Evolutionary conservation across 2,113 vertebrate genomes (phyloP).

Genomic region (Saguinus midas): DNA sequence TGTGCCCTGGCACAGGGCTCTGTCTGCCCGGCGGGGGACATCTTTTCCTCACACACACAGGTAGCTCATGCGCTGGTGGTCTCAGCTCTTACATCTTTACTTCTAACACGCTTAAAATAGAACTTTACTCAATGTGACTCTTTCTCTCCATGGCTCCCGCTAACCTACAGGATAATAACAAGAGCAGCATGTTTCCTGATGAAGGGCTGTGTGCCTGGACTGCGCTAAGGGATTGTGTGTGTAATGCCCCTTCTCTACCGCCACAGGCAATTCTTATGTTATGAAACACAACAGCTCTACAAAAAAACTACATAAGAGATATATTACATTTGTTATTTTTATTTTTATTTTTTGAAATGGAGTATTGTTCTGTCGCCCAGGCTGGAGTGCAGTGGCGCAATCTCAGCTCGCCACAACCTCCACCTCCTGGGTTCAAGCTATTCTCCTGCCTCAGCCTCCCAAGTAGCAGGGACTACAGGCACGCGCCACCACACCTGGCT

Average conservation of each 20-base stretch:
- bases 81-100: neutral
- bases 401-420: too few relatives aligned
- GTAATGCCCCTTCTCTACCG: accelerated
- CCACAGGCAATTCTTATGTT: neutral
- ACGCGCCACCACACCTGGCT: too few relatives aligned
- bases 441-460: too few relatives aligned
- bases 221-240: neutral
- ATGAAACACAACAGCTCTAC: accelerated
- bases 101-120: neutral
- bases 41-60: neutral
- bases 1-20: neutral
- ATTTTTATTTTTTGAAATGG: too few relatives aligned
- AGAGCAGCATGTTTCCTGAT: neutral
- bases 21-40: neutral
- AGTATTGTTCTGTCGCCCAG: too few relatives aligned
- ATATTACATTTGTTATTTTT: too few relatives aligned
- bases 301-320: neutral
- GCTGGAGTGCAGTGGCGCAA: too few relatives aligned
- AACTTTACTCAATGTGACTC: neutral
- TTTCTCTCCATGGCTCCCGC: neutral
- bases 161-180: neutral
- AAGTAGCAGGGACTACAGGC: too few relatives aligned
- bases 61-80: accelerated
- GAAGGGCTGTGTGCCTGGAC: neutral
- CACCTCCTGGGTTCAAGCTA: too few relatives aligned